phyloP scores from a whole-genome alignment of 2,113 vertebrate genomes.

The Lipotes vexillifer region DNA sequence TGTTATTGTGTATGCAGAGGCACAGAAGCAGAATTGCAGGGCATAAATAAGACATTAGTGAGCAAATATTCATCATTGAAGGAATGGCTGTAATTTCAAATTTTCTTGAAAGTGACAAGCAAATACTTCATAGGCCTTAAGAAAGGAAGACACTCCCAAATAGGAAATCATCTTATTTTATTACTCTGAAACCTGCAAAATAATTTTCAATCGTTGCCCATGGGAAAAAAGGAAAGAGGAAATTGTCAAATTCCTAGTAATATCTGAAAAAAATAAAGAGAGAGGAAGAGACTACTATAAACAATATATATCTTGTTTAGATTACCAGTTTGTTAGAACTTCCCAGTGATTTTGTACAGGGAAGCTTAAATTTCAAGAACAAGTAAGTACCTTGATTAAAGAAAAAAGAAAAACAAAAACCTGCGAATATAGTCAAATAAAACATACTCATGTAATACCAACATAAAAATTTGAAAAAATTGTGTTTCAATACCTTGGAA shows the following conservation, averaged over 20 bases:
- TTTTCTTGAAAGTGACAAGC: not conserved
- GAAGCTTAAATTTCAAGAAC: not conserved
- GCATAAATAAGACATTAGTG: conserved; percentile 16
- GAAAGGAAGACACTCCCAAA: not conserved
- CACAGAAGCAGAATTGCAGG: not conserved
- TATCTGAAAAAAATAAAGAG: not conserved
- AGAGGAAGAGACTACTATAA: not conserved
- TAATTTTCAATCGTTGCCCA: not conserved
- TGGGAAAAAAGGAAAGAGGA: not conserved
- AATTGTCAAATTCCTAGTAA: not conserved
- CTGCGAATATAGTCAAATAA: not conserved
- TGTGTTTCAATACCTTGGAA: not conserved
- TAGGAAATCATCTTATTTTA: not conserved
- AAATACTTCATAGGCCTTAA: not conserved
- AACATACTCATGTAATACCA: not conserved
- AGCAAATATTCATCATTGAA: not conserved
- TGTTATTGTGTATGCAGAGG: not conserved
- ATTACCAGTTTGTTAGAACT: not conserved
- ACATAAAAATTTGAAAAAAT: not conserved
- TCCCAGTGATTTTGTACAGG: not conserved
- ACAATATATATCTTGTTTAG: not conserved
- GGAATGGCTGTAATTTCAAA: not conserved
- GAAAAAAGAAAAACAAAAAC: not conserved
- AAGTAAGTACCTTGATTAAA: not conserved
- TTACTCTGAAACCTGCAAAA: not conserved